These are phyloP conservation scores for Eublepharis macularius DNA, from an alignment of 2,113 vertebrate species.

Conservation along the genomic window DNA sequence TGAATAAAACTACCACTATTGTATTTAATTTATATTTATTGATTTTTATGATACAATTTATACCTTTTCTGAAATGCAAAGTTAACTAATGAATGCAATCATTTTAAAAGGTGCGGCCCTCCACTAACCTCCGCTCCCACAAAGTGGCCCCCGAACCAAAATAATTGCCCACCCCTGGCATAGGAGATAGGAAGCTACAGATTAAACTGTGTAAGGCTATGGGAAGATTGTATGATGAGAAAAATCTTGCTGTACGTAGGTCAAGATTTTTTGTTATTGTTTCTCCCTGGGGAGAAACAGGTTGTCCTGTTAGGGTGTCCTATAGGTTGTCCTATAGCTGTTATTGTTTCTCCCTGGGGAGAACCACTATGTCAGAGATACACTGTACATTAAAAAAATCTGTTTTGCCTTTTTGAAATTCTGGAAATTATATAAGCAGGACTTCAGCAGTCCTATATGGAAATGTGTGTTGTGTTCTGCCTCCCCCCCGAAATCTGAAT, in stretches of 20 bases:
- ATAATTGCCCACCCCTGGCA: too few species aligned
- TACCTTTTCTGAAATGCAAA: too few species aligned
- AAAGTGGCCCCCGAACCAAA: too few species aligned
- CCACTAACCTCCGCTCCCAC: too few species aligned
- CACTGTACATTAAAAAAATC: slow-evolving; percentile 16
- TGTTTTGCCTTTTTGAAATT: not conserved
- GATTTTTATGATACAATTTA: too few species aligned
- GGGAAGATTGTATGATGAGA: slow-evolving; percentile 3
- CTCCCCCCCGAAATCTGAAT: not conserved
- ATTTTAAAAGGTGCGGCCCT: too few species aligned
- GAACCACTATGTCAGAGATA: slow-evolving; percentile 29
- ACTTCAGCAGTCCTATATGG: not conserved
- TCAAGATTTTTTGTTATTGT: too few species aligned
- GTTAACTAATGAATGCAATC: too few species aligned
- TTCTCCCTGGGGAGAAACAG: not conserved
- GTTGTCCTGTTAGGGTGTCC: too few species aligned
- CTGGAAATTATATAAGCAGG: not conserved
- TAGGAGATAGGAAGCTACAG: slow-evolving; percentile 14
- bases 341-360: slow-evolving; percentile 26
- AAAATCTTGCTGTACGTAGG: slow-evolving; percentile 5
- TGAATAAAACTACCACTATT: too few species aligned
- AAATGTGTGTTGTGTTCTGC: not conserved
- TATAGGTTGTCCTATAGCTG: too few species aligned
- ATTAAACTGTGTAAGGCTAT: slow-evolving; percentile 37
- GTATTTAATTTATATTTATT: too few species aligned